These are phyloP conservation scores for Galbula dea DNA, from an alignment of 2,113 vertebrate genomes.

Conservation along the genomic window DNA sequence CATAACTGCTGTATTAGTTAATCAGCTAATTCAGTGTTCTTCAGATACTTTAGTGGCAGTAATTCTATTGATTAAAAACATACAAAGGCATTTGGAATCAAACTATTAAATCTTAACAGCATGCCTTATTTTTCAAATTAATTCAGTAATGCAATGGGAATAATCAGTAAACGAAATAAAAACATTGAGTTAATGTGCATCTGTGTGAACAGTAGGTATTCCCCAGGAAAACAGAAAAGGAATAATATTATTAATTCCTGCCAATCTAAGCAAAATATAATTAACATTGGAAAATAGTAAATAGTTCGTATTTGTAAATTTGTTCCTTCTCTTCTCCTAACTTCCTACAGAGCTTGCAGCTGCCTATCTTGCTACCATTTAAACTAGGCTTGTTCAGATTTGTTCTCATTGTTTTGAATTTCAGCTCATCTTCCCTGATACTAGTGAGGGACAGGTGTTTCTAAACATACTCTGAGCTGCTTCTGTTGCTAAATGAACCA, in stretches of 20 bases:
- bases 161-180: not conserved
- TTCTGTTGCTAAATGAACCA: not conserved
- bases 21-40: not conserved
- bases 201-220: not conserved
- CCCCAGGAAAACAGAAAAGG: not conserved
- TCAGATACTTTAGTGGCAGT: not conserved
- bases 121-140: not conserved
- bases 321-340: not conserved
- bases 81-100: not conserved
- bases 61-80: not conserved
- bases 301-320: not conserved
- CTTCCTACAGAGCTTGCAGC: not conserved
- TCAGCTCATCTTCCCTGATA: not conserved
- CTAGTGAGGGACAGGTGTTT: not conserved
- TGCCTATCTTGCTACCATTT: not conserved
- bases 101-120: not conserved
- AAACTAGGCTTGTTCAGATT: not conserved
- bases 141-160: not conserved
- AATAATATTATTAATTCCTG: not conserved
- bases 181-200: not conserved
- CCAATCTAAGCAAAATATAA: not conserved
- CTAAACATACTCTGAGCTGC: not conserved
- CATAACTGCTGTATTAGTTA: not conserved
- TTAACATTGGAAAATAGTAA: not conserved
- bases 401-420: not conserved